Conservation (phyloP, 2,888 invertebrate genomes). For the Horisme vitalbata region DNA sequence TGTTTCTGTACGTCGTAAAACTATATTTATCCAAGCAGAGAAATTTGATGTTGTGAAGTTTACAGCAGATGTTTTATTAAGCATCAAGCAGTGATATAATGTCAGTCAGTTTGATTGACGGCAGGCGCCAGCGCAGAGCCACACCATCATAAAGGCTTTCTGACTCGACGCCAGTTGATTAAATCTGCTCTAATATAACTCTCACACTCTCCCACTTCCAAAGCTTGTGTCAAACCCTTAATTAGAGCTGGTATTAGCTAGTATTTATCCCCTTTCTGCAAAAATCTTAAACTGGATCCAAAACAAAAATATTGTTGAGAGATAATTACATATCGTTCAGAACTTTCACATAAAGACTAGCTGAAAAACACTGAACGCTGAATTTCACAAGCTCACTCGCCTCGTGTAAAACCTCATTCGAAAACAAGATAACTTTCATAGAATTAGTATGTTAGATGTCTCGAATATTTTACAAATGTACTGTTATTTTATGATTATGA, state of each 20-base stretch:
- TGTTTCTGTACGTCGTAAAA: slow-evolving; percentile 20
- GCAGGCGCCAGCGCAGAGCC: slow-evolving; percentile 39
- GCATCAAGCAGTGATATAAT: slow-evolving; percentile 56
- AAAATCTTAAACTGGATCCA: no score
- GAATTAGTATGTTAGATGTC: slow-evolving; percentile 35
- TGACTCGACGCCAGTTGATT: slow-evolving; percentile 13
- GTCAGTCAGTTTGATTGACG: slow-evolving; percentile 66
- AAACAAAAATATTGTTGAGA: no score
- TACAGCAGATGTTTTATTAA: slow-evolving; percentile 52
- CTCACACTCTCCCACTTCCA: neutral
- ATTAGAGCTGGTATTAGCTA: neutral
- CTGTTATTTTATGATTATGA: slow-evolving; percentile 27
- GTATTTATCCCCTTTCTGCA: no score
- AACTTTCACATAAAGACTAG: no score
- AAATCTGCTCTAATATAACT: neutral
- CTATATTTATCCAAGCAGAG: slow-evolving; percentile 36
- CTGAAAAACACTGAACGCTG: neutral
- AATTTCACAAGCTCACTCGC: slow-evolving; percentile 1
- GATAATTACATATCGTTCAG: no score
- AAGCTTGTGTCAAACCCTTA: neutral
- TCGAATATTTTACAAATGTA: slow-evolving; percentile 30
- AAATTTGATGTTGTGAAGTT: slow-evolving; percentile 42
- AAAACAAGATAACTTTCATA: slow-evolving; percentile 38
- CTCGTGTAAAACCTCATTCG: slow-evolving; percentile 10
- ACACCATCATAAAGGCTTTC: slow-evolving; percentile 10